Conservation (phyloP, 2,888 invertebrate genomes). For the Laothoe populi region DNA sequence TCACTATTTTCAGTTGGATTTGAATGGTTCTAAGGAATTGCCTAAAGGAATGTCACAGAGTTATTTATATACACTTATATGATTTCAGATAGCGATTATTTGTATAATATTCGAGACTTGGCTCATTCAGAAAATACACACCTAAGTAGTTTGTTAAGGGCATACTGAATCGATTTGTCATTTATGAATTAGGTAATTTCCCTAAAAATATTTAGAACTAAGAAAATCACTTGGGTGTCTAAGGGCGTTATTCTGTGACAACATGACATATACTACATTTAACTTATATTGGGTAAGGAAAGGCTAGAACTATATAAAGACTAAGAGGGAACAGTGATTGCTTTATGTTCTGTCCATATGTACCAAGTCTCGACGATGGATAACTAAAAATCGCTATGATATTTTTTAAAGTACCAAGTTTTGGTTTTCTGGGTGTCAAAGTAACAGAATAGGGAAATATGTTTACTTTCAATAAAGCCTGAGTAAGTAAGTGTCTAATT, state of each 20-base stretch:
- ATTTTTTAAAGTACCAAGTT: neutral
- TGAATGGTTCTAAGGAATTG: neutral
- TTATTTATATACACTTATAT: neutral
- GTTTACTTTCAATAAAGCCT: neutral
- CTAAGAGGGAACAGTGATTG: no score
- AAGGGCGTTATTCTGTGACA: no score
- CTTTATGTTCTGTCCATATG: no score
- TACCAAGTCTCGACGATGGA: neutral
- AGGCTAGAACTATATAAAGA: no score
- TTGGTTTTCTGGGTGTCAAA: neutral
- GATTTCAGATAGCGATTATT: neutral
- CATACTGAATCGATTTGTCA: no score
- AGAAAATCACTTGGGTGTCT: no score
- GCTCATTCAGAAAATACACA: no score
- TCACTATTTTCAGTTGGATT: constrained; percentile 13
- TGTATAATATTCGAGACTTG: neutral
- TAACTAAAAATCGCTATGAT: neutral
- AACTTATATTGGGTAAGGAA: no score
- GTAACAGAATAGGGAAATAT: neutral
- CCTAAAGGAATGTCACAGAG: constrained; percentile 6
- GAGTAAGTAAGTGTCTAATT: neutral
- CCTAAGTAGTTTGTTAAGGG: no score
- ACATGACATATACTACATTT: no score
- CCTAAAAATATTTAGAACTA: no score
- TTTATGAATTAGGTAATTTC: no score